These are phyloP conservation scores for Oryzias melastigma DNA, from an alignment of 2,113 vertebrate species.

Conservation along the genomic window DNA sequence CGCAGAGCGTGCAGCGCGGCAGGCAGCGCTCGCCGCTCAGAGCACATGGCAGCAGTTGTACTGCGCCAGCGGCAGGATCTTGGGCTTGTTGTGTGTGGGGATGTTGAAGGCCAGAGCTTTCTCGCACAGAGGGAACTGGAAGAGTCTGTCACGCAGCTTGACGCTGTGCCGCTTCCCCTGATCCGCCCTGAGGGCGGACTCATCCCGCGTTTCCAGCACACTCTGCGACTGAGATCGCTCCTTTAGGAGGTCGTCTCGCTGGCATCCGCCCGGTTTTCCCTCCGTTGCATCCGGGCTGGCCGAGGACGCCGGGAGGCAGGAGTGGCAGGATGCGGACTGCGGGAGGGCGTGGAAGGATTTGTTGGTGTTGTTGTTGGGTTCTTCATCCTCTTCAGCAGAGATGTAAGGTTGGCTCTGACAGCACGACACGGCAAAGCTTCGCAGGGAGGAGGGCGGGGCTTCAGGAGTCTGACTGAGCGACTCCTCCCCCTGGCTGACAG, in stretches of 20 bases:
- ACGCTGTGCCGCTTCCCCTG: constrained; percentile 76
- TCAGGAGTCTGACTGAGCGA: constrained; percentile 12
- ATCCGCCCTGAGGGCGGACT: constrained; percentile 61
- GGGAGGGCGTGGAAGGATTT: constrained; percentile 33
- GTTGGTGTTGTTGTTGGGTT: constrained; percentile 73
- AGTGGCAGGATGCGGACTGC: constrained; percentile 9
- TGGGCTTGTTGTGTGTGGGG: constrained; percentile 80
- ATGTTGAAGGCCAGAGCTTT: constrained; percentile 81
- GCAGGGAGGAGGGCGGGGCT: constrained; percentile 11
- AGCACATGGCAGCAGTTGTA: constrained; percentile 91
- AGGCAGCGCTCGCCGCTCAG: constrained; percentile 43
- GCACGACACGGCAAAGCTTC: constrained; percentile 55
- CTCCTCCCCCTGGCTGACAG: constrained; percentile 40
- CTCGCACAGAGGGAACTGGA: constrained; percentile 81
- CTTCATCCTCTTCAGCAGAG: constrained; percentile 5
- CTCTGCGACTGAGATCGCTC: constrained; percentile 34
- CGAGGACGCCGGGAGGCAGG: constrained; percentile 31
- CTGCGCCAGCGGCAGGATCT: constrained; percentile 85
- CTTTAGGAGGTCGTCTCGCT: constrained; percentile 37
- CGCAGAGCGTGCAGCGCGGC: background rate
- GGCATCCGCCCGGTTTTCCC: constrained; percentile 9
- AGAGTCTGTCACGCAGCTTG: constrained; percentile 77
- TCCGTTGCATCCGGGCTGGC: constrained; percentile 35
- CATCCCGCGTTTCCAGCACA: constrained; percentile 35
- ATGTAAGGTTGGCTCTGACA: constrained; percentile 54